Conservation (phyloP, 2,797 vertebrate genomes). For the Lepus townsendii region DNA sequence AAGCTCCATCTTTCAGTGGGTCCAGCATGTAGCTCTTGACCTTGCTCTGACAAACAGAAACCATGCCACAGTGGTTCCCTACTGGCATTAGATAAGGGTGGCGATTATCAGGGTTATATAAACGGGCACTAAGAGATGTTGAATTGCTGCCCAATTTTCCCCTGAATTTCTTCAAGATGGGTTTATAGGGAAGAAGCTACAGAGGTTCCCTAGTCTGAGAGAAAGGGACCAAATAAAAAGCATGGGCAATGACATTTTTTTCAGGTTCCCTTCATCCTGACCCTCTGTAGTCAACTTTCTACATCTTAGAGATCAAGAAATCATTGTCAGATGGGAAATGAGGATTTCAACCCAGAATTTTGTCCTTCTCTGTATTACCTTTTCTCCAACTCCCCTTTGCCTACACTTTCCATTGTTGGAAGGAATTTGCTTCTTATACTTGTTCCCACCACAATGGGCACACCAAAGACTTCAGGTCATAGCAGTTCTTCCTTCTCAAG, state of each 20-base stretch:
- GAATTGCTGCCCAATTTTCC: not conserved
- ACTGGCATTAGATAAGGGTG: not conserved
- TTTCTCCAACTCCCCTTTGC: not conserved
- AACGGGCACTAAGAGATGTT: not conserved
- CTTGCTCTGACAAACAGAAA: not conserved
- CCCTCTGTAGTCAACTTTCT: not conserved
- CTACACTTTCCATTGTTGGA: not conserved
- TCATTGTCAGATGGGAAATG: not conserved
- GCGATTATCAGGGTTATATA: not conserved
- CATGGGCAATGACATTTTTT: not conserved
- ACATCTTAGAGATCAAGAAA: not conserved
- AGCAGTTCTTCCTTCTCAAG: not conserved
- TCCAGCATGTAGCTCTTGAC: not conserved
- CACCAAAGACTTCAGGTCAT: not conserved
- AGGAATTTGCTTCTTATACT: not conserved
- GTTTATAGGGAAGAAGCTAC: not conserved
- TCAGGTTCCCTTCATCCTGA: not conserved
- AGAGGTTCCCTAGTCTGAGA: not conserved
- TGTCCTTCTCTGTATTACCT: not conserved
- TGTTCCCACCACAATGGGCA: not conserved
- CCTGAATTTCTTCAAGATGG: conserved; percentile 18
- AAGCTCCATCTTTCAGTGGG: not conserved
- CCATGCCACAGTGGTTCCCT: not conserved
- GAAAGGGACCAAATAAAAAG: not conserved
- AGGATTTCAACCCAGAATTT: not conserved